These are phyloP conservation scores for Sympetrum striolatum DNA, from an alignment of 2,888 invertebrate genomes.

Conservation along the genomic window DNA sequence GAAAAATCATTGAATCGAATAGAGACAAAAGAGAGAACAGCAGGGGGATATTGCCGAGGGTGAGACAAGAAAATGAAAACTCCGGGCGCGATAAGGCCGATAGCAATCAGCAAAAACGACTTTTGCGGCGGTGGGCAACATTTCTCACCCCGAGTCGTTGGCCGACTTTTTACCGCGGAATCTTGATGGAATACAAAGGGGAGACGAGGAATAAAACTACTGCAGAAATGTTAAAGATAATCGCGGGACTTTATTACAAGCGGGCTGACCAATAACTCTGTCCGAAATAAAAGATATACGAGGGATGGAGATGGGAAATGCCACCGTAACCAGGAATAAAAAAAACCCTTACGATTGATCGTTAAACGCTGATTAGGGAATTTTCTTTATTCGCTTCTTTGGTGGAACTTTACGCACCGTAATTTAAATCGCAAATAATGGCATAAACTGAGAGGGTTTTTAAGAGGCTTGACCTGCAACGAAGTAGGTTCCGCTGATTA, in stretches of 20 bases:
- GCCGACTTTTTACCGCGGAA: neutral
- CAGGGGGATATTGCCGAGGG: slow-evolving; percentile 21
- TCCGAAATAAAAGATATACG: neutral
- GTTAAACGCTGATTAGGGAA: neutral
- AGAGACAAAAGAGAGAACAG: slow-evolving; percentile 32
- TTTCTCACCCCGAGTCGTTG: slow-evolving; percentile 1
- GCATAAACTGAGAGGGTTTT: too few species aligned
- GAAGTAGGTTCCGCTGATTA: too few species aligned
- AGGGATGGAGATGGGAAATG: neutral
- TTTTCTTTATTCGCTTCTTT: neutral
- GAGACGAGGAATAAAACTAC: neutral
- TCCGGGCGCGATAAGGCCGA: neutral
- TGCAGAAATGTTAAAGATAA: neutral
- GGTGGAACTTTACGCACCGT: too few species aligned
- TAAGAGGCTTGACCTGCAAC: too few species aligned
- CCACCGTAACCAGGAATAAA: neutral
- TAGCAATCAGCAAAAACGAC: neutral
- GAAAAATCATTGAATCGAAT: slow-evolving; percentile 45
- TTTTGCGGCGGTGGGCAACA: neutral
- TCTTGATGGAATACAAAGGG: neutral
- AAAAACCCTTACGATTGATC: neutral
- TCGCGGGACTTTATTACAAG: neutral
- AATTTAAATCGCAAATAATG: too few species aligned
- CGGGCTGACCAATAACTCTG: neutral
- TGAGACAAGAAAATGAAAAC: neutral